phyloP scores from a whole-genome alignment of 2,888 invertebrate genomes.

The Synergus japonicus region DNA sequence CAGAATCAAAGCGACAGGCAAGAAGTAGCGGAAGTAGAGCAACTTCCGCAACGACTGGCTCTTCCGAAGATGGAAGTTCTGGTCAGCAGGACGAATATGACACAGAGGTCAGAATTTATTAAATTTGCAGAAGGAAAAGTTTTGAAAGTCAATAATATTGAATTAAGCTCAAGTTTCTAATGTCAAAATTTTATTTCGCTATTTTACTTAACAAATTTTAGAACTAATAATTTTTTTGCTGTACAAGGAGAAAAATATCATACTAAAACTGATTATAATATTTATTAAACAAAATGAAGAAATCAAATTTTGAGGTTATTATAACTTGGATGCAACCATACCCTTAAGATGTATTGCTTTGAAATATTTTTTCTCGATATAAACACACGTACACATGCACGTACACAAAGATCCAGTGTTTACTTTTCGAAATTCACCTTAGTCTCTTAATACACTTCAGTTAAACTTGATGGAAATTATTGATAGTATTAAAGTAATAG shows the following conservation, averaged over 20 bases:
- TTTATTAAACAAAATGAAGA: too few relatives aligned
- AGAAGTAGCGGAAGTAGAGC: conserved; percentile 74
- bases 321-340: too few relatives aligned
- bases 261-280: too few relatives aligned
- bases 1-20: conserved; percentile 71
- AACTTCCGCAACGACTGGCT: conserved; percentile 78
- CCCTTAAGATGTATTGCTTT: too few relatives aligned
- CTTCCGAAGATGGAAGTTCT: conserved; percentile 87
- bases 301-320: too few relatives aligned
- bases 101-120: conserved; percentile 67
- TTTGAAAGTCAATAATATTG: too few relatives aligned
- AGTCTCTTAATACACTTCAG: neutral
- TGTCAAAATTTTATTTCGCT: too few relatives aligned
- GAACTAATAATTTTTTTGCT: too few relatives aligned
- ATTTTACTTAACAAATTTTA: too few relatives aligned
- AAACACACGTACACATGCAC: neutral
- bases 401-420: neutral
- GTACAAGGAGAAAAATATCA: too few relatives aligned
- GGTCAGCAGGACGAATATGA: conserved; percentile 78
- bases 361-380: too few relatives aligned
- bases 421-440: neutral
- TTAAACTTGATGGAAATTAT: neutral
- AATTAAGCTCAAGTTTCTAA: too few relatives aligned
- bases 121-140: neutral
- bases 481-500: neutral